Evolutionary conservation across 2,888 invertebrate genomes (phyloP).

Genomic region (Matsumyia berberina): DNA sequence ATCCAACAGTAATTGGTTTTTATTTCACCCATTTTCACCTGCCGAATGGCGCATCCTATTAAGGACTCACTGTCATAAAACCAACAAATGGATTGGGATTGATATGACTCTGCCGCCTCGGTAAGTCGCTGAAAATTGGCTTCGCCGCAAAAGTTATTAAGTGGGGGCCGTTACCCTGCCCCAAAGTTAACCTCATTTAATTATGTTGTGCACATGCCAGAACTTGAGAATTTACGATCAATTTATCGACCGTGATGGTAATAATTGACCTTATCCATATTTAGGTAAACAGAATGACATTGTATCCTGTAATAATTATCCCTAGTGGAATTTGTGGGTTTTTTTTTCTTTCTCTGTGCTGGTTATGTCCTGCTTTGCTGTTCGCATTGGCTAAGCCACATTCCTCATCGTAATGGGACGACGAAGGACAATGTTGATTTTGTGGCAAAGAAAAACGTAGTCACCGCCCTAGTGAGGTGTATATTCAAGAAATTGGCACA

Average conservation of each 20-base stretch:
- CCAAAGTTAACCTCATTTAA: conserved; percentile 30
- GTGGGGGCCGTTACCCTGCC: not conserved
- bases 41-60: conserved; percentile 17
- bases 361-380: not conserved
- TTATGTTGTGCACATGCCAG: conserved; percentile 57
- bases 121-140: conserved; percentile 36
- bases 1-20: not conserved
- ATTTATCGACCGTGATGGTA: conserved; percentile 51
- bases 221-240: conserved; percentile 60
- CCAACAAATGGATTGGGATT: conserved; percentile 49
- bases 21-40: conserved; percentile 3
- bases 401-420: conserved; percentile 31
- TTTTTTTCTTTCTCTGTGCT: not conserved
- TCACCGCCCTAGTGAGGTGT: not conserved
- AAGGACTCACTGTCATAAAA: conserved; percentile 42
- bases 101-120: conserved; percentile 26
- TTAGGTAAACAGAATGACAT: conserved; percentile 54
- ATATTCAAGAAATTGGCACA: conserved; percentile 35
- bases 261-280: conserved; percentile 69
- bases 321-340: conserved; percentile 32
- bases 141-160: not conserved
- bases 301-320: conserved; percentile 66
- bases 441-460: conserved; percentile 9
- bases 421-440: conserved; percentile 21
- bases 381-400: not conserved